phyloP scores from a whole-genome alignment of 2,888 invertebrate species.

The Dermolepida albohirtum region DNA sequence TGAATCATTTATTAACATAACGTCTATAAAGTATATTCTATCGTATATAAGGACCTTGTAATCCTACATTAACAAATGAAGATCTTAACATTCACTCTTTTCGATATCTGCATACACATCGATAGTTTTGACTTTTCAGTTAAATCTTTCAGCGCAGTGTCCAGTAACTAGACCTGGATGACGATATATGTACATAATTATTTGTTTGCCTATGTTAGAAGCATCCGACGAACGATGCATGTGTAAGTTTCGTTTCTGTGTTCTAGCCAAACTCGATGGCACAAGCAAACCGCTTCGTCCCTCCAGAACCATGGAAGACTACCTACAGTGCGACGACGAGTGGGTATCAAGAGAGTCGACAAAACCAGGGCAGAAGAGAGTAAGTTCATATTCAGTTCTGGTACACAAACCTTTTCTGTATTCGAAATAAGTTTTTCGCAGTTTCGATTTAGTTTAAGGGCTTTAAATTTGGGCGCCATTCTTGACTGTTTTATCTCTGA shows the following conservation, averaged over 20 bases:
- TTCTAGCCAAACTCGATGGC: conserved; percentile 93
- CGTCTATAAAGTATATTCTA: too few species aligned
- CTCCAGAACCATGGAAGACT: conserved; percentile 89
- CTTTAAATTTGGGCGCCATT: too few species aligned
- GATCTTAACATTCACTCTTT: too few species aligned
- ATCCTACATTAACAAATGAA: too few species aligned
- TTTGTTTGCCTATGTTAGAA: not conserved
- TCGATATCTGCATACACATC: conserved; percentile 22
- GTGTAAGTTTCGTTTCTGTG: conserved; percentile 52
- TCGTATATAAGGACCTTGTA: too few species aligned
- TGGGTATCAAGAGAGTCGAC: conserved; percentile 69
- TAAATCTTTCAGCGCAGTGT: conserved; percentile 24
- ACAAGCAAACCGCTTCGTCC: conserved; percentile 80
- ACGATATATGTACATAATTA: not conserved
- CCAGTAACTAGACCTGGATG: conserved; percentile 27
- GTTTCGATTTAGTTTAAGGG: too few species aligned
- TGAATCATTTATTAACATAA: too few species aligned
- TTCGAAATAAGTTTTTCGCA: too few species aligned
- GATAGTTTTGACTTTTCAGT: not conserved
- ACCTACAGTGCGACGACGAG: conserved; percentile 89
- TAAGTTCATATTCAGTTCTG: conserved; percentile 66
- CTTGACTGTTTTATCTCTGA: too few species aligned
- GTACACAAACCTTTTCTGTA: too few species aligned
- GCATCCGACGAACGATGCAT: conserved; percentile 17
- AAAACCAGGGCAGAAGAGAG: conserved; percentile 88